Percentiles rank a stretch among this genome's conserved stretches.
These are phyloP conservation scores for Carpatolechia fugitivella DNA, from an alignment of 2,888 invertebrate genomes.

Conservation along the genomic window DNA sequence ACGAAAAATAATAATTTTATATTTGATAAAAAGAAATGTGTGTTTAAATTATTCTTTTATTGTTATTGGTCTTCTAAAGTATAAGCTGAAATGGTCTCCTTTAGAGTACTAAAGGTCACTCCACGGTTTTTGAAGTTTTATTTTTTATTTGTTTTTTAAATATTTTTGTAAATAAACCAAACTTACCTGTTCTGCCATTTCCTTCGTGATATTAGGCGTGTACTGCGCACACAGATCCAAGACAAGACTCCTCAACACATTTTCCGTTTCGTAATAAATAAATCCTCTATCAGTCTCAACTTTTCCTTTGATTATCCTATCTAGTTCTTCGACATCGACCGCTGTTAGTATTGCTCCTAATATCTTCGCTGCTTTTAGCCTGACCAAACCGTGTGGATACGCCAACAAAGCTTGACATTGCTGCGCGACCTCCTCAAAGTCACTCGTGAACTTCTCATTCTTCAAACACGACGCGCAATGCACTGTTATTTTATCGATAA, in stretches of 20 bases:
- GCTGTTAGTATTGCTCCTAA: slow-evolving; percentile 84
- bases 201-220: slow-evolving; percentile 82
- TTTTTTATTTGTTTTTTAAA: too few relatives aligned
- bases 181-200: slow-evolving; percentile 85
- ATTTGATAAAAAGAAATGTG: too few relatives aligned
- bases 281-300: slow-evolving; percentile 71
- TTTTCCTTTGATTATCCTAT: slow-evolving; percentile 59
- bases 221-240: slow-evolving; percentile 88
- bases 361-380: slow-evolving; percentile 87
- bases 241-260: slow-evolving; percentile 82
- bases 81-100: too few relatives aligned
- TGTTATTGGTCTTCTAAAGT: too few relatives aligned
- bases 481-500: slow-evolving; percentile 83
- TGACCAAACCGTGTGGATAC: slow-evolving; percentile 93
- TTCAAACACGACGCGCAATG: slow-evolving; percentile 81
- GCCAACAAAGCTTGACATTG: slow-evolving; percentile 85
- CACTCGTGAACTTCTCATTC: slow-evolving; percentile 58
- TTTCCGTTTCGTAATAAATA: slow-evolving; percentile 81
- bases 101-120: too few relatives aligned
- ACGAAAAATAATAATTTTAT: too few relatives aligned
- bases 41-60: too few relatives aligned
- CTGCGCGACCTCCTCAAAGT: slow-evolving; percentile 81
- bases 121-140: neutral
- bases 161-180: too few relatives aligned
- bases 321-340: slow-evolving; percentile 81